Evolutionary conservation across 2,113 vertebrate species (phyloP).

Genomic region (Dipodomys ordii): DNA sequence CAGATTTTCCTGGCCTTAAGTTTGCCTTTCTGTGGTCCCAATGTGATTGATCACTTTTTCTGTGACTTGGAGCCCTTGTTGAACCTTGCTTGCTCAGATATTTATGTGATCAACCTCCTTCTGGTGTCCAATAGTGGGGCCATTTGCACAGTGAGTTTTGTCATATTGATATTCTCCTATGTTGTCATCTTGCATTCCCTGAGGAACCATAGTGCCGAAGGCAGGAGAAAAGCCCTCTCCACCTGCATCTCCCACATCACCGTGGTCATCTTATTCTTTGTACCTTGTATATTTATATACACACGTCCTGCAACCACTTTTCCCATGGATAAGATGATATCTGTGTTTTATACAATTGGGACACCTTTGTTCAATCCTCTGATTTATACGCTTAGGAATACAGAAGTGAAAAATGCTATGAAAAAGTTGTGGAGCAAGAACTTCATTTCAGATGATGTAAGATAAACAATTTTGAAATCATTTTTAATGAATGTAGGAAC

Average conservation of each 20-base stretch:
- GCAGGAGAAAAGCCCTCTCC: background rate
- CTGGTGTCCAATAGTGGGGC: slow-evolving; percentile 55
- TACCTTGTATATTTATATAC: background rate
- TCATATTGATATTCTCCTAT: slow-evolving; percentile 49
- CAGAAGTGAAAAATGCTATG: too few species aligned
- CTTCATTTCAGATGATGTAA: too few species aligned
- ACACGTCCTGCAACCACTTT: background rate
- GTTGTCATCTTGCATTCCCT: slow-evolving; percentile 48
- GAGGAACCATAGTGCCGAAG: background rate
- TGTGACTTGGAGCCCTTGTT: slow-evolving; percentile 75
- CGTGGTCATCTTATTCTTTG: slow-evolving; percentile 17
- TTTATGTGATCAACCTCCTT: slow-evolving; percentile 48
- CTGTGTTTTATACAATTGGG: background rate
- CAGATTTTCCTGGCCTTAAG: slow-evolving; percentile 63
- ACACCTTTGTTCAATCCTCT: too few species aligned
- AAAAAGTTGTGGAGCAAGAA: too few species aligned
- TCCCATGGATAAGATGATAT: too few species aligned
- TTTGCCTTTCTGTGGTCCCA: slow-evolving; percentile 74
- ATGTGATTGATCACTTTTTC: slow-evolving; percentile 73
- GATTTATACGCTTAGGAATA: too few species aligned
- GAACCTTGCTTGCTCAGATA: slow-evolving; percentile 65
- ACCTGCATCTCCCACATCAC: background rate
- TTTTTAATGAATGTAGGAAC: too few species aligned
- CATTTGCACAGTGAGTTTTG: slow-evolving; percentile 60
- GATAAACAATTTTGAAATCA: too few species aligned